Conservation (phyloP, 1,140 invertebrate genomes). For the Pristionchus pacificus region DNA sequence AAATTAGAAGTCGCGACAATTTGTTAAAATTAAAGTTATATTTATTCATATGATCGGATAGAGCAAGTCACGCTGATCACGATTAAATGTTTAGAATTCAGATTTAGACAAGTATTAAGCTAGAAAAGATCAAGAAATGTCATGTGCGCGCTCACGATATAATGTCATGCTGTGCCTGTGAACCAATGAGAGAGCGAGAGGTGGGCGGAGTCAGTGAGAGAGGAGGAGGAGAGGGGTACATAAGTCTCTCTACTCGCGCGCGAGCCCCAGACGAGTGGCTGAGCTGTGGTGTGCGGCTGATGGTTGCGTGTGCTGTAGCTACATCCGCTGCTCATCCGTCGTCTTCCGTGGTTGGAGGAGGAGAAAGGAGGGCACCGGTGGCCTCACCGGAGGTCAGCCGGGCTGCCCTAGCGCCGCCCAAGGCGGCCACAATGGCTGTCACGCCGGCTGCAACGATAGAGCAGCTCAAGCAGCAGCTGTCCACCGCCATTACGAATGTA, state of each 20-base stretch:
- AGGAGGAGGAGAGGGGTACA: not conserved
- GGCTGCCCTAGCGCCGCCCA: no score
- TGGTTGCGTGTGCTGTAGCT: not conserved
- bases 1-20: no score
- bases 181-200: no score
- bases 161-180: no score
- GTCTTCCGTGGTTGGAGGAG: not conserved
- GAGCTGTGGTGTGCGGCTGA: not conserved
- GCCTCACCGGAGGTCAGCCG: not conserved
- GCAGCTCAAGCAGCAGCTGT: not conserved
- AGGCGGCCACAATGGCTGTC: not conserved
- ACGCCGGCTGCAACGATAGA: not conserved
- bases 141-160: no score
- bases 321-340: not conserved
- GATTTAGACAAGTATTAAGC: no score
- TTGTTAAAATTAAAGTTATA: no score
- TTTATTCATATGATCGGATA: no score
- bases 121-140: no score
- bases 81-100: no score
- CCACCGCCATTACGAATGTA: not conserved
- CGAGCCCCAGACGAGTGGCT: not conserved
- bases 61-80: no score
- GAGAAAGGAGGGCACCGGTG: not conserved
- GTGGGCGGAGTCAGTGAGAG: no score
- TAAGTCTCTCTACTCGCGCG: not conserved